phyloP scores from a whole-genome alignment of 2,113 vertebrate genomes.

The Hucho hucho region DNA sequence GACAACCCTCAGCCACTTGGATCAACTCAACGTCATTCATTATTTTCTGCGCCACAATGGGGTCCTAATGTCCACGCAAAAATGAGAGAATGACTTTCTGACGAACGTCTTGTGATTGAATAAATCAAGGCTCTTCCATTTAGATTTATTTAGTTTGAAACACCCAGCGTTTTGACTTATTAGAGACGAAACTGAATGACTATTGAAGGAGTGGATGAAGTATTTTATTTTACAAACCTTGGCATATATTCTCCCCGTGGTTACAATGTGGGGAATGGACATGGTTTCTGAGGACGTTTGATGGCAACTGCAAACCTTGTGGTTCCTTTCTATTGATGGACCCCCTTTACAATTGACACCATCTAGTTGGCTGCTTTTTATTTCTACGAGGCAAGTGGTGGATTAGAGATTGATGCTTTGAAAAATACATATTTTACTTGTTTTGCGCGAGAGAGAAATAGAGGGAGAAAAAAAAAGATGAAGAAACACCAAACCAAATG shows the following conservation, averaged over 20 bases:
- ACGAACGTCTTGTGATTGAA: slow-evolving; percentile 14
- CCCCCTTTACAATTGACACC: slow-evolving; percentile 23
- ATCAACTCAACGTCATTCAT: slow-evolving; percentile 47
- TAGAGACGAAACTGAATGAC: slow-evolving; percentile 30
- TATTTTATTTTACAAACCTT: slow-evolving; percentile 23
- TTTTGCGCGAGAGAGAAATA: slow-evolving; percentile 54
- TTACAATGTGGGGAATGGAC: neutral
- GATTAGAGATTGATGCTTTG: slow-evolving; percentile 48
- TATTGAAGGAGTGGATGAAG: slow-evolving; percentile 31
- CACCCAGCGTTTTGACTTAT: slow-evolving; percentile 27
- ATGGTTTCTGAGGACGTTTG: neutral
- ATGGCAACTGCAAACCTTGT: slow-evolving; percentile 4
- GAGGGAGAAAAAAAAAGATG: slow-evolving; percentile 24
- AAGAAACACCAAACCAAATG: slow-evolving; percentile 45
- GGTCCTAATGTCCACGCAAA: slow-evolving; percentile 35
- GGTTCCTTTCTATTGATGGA: neutral
- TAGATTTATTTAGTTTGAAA: neutral
- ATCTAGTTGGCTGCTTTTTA: slow-evolving; percentile 43
- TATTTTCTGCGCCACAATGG: slow-evolving; percentile 41
- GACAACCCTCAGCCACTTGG: slow-evolving; percentile 54
- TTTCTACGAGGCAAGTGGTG: slow-evolving; percentile 38
- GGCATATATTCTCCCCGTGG: slow-evolving; percentile 14
- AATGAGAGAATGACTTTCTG: slow-evolving; percentile 18
- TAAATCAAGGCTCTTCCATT: slow-evolving; percentile 40
- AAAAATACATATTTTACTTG: slow-evolving; percentile 47